Base-by-base conservation (phyloP, 2,797 vertebrate species). In the Pempheris klunzingeri region DNA sequence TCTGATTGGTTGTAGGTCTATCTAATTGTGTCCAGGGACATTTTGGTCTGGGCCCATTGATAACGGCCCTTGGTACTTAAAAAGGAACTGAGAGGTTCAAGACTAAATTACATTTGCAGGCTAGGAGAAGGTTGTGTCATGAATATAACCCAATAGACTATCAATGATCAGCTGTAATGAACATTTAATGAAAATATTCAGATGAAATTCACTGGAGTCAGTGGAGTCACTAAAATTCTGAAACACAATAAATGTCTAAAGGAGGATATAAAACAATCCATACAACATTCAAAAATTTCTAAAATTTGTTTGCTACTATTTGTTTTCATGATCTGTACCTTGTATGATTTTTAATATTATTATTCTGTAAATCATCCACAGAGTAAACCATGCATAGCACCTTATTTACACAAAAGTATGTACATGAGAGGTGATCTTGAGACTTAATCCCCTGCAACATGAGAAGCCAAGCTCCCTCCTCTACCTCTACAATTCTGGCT, bases 381-480 rank as follows among this genome's bases (percentile, higher is more conserved):
- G n/a, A 43, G 32, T 58, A 38, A 61, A 80, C 41, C 32, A 11
- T 18, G 13, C 61, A 18, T 1, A 3, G 65, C 55, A 74, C 34
- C 49, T 55, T 20, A 69, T 68, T 32, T 41, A 3, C 7, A 1
- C 50, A 24, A n/a, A 63, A 70, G 55, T 46, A 13, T 62, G 30
- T 38, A 26, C 49, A 78, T 8, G 30, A 59, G 58, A 71, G 71
- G 44, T 77, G 61, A 84, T 50, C 44, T 67, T 1, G 13, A 71
- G 41, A 77, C 72, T 84, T 69, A 77, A 80, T 81, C 69, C 79
- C 65, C 74, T 77, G 64, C 77, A 28, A 22, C 64, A 74, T 20
- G 20, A 76, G 67, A 62, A 75, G 41, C 47, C 66, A 68, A 24
- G 66, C 66, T 67, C n/a, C 57, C 50, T 62, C 22, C 47, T 26